phyloP scores from a whole-genome alignment of 1,140 invertebrate species.

The Drosophila ananassae region DNA sequence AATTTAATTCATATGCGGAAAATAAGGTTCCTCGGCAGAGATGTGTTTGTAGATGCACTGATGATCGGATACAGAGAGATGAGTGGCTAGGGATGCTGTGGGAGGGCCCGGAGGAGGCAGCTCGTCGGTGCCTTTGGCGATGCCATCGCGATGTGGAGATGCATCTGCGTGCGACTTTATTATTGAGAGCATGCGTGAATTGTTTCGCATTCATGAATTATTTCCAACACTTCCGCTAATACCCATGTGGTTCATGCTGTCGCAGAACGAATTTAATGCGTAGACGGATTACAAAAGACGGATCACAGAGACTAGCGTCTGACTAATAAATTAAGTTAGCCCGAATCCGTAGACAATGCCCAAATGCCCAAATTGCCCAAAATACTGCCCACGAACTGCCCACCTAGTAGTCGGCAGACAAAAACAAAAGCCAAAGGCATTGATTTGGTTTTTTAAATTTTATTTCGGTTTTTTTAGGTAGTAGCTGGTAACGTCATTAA shows the following conservation, averaged over 20 bases:
- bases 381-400: constrained; percentile 66
- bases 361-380: constrained; percentile 23
- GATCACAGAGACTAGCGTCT: constrained; percentile 14
- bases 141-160: constrained; percentile 28
- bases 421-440: constrained; percentile 53
- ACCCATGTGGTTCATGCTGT: constrained; percentile 18
- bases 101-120: constrained; percentile 44
- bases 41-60: constrained; percentile 3
- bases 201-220: constrained; percentile 64
- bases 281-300: constrained; percentile 59
- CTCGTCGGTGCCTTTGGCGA: constrained; percentile 31
- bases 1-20: constrained; percentile 69
- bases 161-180: constrained; percentile 20
- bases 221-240: constrained; percentile 71
- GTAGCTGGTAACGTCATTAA: constrained; percentile 74
- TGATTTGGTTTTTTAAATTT: constrained; percentile 48
- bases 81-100: constrained; percentile 18
- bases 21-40: constrained; percentile 50
- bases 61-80: constrained; percentile 14
- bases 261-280: constrained; percentile 50
- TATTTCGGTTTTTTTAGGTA: constrained; percentile 23
- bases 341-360: constrained; percentile 34
- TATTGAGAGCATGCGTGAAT: constrained; percentile 24
- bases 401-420: constrained; percentile 42
- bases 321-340: constrained; percentile 54